Base-by-base conservation (phyloP, 2,797 vertebrate species). In the Acanthornis magna region DNA sequence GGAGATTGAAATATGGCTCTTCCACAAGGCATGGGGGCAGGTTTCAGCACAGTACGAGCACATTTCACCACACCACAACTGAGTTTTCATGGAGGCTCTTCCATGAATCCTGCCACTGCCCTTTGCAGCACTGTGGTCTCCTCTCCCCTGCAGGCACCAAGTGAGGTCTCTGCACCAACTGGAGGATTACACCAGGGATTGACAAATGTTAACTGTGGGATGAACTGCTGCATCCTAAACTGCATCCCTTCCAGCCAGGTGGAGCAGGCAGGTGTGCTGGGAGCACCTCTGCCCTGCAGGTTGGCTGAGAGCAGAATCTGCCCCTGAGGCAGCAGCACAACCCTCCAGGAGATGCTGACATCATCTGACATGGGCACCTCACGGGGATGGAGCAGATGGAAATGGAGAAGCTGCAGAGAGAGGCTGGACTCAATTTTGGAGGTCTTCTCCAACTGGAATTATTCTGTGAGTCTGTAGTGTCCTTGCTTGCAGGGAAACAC, bases 51-150 rank as follows among this genome's bases (percentile, higher is more conserved):
- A 6, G 5, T 2, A 13, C 4, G 32, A 32, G 48, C 21, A 13
- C 6, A 45, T 58, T 65, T 53, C 76, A 61, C 42, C 38, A 13
- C 13, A 54, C 4, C 72, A 72, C 2, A 1, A 1, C 0, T 29
- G 14, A 66, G 26, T 2, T 42, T 86, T 85, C 26, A 14, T 13
- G 84, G n/a, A 27, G 47, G 62, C 26, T 74, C 13, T 2, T 10
- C 40, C 54, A 11, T 30, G 71, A 89, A 67, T 45, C 50, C 67
- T 54, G 43, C 9, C 29, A 47, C 14, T 10, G 11, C 34, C n/a
- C 43, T 58, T 48, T 4, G 27, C 43, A 93, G 26, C 20, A 0
- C 26, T 53, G 78, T 54, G 67, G n/a, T 57, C 85, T 93, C 67
- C 55, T 60, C 43, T 47, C 20, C 61, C 36, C 36, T 27, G 13